phyloP scores from a whole-genome alignment of 2,113 vertebrate species.

The Oreochromis aureus region DNA sequence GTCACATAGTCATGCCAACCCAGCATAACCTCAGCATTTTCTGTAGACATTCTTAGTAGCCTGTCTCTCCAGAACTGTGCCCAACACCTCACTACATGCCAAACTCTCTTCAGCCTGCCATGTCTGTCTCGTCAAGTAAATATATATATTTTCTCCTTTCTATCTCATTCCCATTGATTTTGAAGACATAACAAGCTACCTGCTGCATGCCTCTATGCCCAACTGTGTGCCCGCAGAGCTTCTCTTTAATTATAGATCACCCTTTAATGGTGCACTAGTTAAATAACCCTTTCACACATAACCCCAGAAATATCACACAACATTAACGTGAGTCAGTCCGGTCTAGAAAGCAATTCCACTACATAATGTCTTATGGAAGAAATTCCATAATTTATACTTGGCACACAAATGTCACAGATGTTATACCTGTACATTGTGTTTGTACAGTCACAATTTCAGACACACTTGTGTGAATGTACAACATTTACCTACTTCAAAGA shows the following conservation, averaged over 20 bases:
- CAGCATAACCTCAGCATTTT: slow-evolving; percentile 5
- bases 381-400: not conserved
- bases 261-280: not conserved
- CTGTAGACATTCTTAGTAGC: not conserved
- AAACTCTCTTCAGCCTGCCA: not conserved
- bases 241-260: not conserved
- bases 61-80: not conserved
- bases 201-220: not conserved
- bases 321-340: not conserved
- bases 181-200: not conserved
- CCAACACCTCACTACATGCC: not conserved
- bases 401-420: not conserved
- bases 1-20: not conserved
- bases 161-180: not conserved
- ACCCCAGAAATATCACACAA: not conserved
- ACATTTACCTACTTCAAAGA: not conserved
- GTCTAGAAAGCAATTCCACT: not conserved
- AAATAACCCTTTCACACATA: not conserved
- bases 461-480: not conserved
- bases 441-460: not conserved
- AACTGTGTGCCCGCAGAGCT: not conserved
- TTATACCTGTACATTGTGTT: not conserved
- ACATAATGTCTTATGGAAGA: not conserved
- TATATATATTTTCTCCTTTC: not conserved
- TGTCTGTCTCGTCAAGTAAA: not conserved